Percentiles rank a stretch among this genome's conserved stretches.
Evolutionary conservation across 2,797 vertebrate genomes (phyloP).

Genomic region (Poecile montanus): DNA sequence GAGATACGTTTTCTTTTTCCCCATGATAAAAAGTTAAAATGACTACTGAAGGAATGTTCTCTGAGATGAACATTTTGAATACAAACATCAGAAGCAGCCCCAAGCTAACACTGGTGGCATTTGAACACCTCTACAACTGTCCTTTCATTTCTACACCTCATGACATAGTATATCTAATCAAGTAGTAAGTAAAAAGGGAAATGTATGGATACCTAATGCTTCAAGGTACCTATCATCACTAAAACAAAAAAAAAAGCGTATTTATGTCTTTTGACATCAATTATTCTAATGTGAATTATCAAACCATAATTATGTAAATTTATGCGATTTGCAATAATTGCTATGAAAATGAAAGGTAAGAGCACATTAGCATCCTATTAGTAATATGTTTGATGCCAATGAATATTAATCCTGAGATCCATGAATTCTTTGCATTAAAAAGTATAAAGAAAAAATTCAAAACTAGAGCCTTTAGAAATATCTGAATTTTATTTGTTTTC

Average conservation of each 20-base stretch:
- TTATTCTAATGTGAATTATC: slow-evolving; percentile 40
- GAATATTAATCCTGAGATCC: slow-evolving; percentile 10
- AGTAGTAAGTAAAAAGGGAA: slow-evolving; percentile 14
- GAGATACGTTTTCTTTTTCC: not conserved
- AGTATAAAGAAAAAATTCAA: not conserved
- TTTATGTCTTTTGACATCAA: slow-evolving; percentile 22
- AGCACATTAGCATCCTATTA: slow-evolving; percentile 24
- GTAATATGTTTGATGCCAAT: not conserved
- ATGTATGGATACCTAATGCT: not conserved
- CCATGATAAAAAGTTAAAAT: not conserved
- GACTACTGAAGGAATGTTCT: not conserved
- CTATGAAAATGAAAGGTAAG: slow-evolving; percentile 52
- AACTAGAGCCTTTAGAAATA: not conserved
- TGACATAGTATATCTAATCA: not conserved
- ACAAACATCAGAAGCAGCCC: not conserved
- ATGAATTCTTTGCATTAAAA: slow-evolving; percentile 21
- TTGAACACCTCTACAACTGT: not conserved
- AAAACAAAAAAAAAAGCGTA: not conserved
- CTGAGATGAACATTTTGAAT: not conserved
- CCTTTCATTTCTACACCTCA: not conserved
- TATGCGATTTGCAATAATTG: slow-evolving; percentile 30
- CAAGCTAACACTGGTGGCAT: not conserved
- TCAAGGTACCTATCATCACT: not conserved
- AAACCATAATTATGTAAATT: slow-evolving; percentile 58
- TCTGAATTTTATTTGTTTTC: not conserved